These are phyloP conservation scores for Sandelia bainsii DNA, from an alignment of 2,797 vertebrate species.

Conservation along the genomic window DNA sequence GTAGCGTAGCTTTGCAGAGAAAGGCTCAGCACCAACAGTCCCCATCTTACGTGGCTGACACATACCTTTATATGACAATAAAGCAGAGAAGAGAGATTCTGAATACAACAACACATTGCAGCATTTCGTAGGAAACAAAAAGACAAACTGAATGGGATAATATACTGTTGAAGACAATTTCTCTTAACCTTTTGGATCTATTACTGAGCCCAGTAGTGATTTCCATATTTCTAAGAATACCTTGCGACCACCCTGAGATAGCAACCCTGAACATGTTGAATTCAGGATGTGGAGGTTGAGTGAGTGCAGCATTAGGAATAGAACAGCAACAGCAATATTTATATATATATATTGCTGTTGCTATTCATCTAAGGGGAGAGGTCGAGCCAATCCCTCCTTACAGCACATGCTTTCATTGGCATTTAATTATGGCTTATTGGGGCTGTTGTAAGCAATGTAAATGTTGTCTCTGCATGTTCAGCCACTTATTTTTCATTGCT, in stretches of 20 bases:
- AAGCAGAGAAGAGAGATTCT: constrained; percentile 15
- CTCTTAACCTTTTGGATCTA: neutral
- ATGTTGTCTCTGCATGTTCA: neutral
- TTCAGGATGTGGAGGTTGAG: constrained; percentile 54
- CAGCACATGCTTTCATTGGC: neutral
- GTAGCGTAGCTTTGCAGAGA: constrained; percentile 95
- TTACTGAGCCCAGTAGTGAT: constrained; percentile 15
- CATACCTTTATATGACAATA: constrained; percentile 83
- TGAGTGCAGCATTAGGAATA: constrained; percentile 32
- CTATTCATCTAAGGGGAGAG: neutral
- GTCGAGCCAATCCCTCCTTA: constrained; percentile 18
- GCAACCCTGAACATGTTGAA: constrained; percentile 36
- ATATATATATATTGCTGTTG: too few species aligned
- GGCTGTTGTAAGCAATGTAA: constrained; percentile 20
- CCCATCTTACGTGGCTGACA: constrained; percentile 91
- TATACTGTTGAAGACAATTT: neutral
- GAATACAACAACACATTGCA: neutral
- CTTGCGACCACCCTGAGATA: constrained; percentile 19
- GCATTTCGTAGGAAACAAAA: constrained; percentile 1
- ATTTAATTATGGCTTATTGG: constrained; percentile 5
- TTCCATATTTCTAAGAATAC: constrained; percentile 48
- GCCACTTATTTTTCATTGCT: neutral
- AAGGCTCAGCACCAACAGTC: constrained; percentile 93
- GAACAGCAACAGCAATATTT: constrained; percentile 41
- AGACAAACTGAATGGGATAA: neutral